Percentiles rank a stretch among this genome's conserved stretches.
Conservation (phyloP, 37 sponge, comb jelly and placozoan species). For the Amphimedon queenslandica region DNA sequence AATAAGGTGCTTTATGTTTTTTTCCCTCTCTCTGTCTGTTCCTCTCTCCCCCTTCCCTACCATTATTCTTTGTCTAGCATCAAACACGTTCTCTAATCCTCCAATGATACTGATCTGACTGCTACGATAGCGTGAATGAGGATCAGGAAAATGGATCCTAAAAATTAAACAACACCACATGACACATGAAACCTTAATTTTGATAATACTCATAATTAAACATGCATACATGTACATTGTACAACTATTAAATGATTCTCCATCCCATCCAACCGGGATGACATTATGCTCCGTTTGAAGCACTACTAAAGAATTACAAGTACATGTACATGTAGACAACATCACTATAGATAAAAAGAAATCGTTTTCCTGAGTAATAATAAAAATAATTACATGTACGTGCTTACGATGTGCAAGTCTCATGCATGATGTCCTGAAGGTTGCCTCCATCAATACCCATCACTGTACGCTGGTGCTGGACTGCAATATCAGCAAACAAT, state of each 20-base stretch:
- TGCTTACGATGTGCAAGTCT: constrained; percentile 53
- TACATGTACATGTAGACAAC: background rate
- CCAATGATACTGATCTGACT: constrained; percentile 66
- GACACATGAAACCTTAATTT: background rate
- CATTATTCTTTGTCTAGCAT: constrained; percentile 70
- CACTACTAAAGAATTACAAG: background rate
- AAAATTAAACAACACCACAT: background rate
- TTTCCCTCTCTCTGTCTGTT: too few relatives aligned
- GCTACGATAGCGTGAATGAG: constrained; percentile 17
- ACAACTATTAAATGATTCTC: background rate
- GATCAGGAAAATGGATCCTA: constrained; percentile 77
- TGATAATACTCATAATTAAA: background rate
- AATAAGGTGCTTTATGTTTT: too few relatives aligned
- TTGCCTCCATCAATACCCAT: constrained; percentile 65
- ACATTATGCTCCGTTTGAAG: background rate
- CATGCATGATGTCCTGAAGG: constrained; percentile 63
- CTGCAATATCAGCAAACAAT: constrained; percentile 51
- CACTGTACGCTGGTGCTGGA: constrained; percentile 71
- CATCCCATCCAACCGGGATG: background rate
- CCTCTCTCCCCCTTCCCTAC: too few relatives aligned
- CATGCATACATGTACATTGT: background rate
- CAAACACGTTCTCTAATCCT: constrained; percentile 35
- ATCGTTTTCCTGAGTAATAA: background rate
- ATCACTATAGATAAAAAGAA: background rate
- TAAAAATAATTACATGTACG: background rate